These are phyloP conservation scores for Solen grandis DNA, from an alignment of 1,140 invertebrate genomes.

Conservation along the genomic window DNA sequence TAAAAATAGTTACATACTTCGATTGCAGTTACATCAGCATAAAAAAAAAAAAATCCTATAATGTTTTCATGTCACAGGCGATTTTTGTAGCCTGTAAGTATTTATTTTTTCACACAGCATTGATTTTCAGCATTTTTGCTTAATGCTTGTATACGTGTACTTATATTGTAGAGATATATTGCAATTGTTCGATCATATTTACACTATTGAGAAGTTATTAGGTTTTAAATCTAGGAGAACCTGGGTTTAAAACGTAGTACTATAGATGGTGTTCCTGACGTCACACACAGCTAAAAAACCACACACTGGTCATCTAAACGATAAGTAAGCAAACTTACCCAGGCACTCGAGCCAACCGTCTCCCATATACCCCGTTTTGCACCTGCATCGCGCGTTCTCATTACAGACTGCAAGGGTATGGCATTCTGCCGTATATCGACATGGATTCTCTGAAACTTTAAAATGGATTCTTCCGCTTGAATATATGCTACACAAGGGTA, in stretches of 20 bases:
- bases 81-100: no score
- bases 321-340: not conserved
- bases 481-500: no score
- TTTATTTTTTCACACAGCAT: not conserved
- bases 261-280: not conserved
- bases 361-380: not conserved
- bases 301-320: not conserved
- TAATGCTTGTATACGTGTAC: not conserved
- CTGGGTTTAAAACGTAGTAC: no score
- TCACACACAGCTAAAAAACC: not conserved
- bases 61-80: no score
- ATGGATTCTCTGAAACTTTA: constrained; percentile 17
- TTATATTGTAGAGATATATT: not conserved
- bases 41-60: no score
- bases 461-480: no score
- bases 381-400: not conserved
- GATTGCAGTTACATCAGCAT: no score
- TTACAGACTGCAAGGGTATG: constrained; percentile 10
- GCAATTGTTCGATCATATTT: no score
- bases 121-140: not conserved
- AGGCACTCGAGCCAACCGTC: not conserved
- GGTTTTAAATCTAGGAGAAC: no score
- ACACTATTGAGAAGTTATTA: no score
- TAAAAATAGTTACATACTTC: no score
- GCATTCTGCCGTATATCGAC: not conserved